phyloP scores from a whole-genome alignment of 2,797 vertebrate genomes.

The Hydrolagus colliei region DNA sequence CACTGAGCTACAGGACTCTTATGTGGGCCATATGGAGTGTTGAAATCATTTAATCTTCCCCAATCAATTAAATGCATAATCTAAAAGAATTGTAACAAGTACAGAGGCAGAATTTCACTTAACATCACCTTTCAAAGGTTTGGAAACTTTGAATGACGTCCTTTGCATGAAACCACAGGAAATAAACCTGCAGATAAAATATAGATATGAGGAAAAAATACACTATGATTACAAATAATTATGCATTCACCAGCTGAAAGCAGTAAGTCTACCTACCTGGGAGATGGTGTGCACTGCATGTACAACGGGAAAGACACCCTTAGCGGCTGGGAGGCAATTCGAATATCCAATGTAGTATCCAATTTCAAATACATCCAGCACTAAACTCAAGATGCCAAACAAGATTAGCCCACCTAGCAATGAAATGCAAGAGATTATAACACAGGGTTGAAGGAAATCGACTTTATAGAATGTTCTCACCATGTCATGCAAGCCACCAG shows the following conservation, averaged over 20 bases:
- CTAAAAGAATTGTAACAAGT: background rate
- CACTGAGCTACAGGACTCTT: too few relatives aligned
- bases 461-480: background rate
- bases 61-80: background rate
- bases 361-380: slow-evolving; percentile 87
- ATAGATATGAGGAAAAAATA: slow-evolving; percentile 28
- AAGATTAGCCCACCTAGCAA: slow-evolving; percentile 77
- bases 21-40: too few relatives aligned
- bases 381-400: slow-evolving; percentile 80
- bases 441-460: background rate
- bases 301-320: slow-evolving; percentile 79
- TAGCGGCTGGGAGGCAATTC: slow-evolving; percentile 73
- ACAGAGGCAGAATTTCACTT: background rate
- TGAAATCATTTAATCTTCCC: too few relatives aligned
- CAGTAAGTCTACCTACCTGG: slow-evolving; percentile 64
- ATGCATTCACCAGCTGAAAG: background rate
- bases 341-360: slow-evolving; percentile 85
- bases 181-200: slow-evolving; percentile 73
- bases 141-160: slow-evolving; percentile 92
- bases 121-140: slow-evolving; percentile 84
- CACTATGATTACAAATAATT: background rate
- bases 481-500: too few relatives aligned
- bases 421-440: background rate
- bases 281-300: slow-evolving; percentile 82
- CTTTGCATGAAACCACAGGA: slow-evolving; percentile 94